These are phyloP conservation scores for Enteromius argenteus DNA, from an alignment of 2,797 vertebrate species.

Conservation along the genomic window DNA sequence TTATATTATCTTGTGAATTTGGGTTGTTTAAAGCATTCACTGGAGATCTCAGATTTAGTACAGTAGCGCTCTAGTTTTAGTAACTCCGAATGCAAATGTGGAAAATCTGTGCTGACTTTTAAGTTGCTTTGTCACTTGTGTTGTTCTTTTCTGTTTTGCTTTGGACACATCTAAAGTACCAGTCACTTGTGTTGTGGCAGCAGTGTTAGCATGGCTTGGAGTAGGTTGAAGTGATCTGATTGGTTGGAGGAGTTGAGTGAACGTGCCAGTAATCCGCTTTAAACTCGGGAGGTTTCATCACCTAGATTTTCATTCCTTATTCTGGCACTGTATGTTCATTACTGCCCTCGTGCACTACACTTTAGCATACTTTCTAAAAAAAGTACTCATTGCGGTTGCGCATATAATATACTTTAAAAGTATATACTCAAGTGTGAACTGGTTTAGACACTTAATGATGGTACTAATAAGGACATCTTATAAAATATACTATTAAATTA, in stretches of 20 bases:
- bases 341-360: neutral
- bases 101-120: neutral
- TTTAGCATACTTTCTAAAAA: neutral
- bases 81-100: neutral
- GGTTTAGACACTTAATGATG: neutral
- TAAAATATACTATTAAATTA: neutral
- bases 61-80: neutral
- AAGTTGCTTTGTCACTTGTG: neutral
- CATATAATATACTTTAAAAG: neutral
- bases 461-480: neutral
- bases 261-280: conserved; percentile 40
- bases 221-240: conserved; percentile 22
- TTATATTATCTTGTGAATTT: neutral
- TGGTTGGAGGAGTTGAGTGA: conserved; percentile 24
- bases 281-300: conserved; percentile 19
- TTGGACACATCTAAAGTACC: neutral
- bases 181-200: conserved; percentile 19
- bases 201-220: conserved; percentile 21
- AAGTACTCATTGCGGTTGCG: neutral
- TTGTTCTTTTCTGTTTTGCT: neutral
- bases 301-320: conserved; percentile 8
- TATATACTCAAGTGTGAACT: neutral
- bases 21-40: neutral
- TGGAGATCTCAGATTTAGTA: neutral
- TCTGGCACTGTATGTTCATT: neutral